Evolutionary conservation across 1,140 invertebrate species (phyloP).

Genomic region (Aricia agestis): DNA sequence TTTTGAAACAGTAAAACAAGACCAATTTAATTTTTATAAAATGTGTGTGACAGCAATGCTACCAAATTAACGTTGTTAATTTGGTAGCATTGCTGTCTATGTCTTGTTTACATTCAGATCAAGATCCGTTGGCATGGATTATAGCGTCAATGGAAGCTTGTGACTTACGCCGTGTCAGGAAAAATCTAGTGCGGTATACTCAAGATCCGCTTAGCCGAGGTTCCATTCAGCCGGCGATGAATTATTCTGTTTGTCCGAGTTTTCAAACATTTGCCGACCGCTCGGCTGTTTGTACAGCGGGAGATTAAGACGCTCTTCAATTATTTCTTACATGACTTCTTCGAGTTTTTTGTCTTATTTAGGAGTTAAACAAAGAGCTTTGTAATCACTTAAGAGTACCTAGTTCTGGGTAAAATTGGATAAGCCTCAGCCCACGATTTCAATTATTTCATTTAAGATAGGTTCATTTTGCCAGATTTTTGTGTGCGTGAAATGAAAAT

Average conservation of each 20-base stretch:
- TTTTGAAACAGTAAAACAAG: too few relatives aligned
- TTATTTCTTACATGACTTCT: constrained; percentile 26
- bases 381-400: constrained; percentile 1
- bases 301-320: constrained; percentile 30
- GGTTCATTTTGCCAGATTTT: too few relatives aligned
- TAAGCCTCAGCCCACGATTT: too few relatives aligned
- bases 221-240: constrained; percentile 55
- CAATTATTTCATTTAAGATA: too few relatives aligned
- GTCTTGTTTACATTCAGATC: too few relatives aligned
- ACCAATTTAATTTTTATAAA: too few relatives aligned
- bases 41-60: too few relatives aligned
- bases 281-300: constrained; percentile 39
- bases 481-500: too few relatives aligned
- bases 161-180: constrained; percentile 26
- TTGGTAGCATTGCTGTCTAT: too few relatives aligned
- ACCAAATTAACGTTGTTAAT: too few relatives aligned
- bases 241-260: constrained; percentile 69
- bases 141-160: neutral
- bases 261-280: constrained; percentile 48
- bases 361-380: constrained; percentile 1
- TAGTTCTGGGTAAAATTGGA: neutral
- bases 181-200: constrained; percentile 50
- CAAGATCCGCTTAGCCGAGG: constrained; percentile 47
- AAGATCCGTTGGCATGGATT: too few relatives aligned
- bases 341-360: constrained; percentile 5